Conservation (phyloP, 2,797 vertebrate genomes). For the Syncerus caffer region DNA sequence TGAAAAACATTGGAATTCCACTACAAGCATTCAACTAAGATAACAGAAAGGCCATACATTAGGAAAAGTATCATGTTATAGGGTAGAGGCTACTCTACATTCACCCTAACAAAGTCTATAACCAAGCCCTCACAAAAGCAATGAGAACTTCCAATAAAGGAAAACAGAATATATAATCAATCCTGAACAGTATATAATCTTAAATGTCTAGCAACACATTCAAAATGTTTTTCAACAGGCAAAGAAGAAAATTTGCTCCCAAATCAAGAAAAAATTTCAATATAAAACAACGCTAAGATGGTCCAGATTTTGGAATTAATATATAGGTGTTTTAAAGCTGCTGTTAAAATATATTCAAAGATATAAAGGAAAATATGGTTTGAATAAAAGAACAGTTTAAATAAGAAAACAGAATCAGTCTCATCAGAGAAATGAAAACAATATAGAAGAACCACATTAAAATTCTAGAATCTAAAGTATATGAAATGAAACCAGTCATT, state of each 20-base stretch:
- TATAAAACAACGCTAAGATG: neutral
- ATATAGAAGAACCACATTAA: neutral
- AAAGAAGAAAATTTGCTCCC: neutral
- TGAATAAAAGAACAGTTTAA: neutral
- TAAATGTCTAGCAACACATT: neutral
- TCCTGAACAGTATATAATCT: neutral
- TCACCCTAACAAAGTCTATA: neutral
- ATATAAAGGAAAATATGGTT: slow-evolving; percentile 13
- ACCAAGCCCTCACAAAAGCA: neutral
- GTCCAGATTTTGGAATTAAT: neutral
- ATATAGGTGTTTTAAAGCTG: slow-evolving; percentile 2
- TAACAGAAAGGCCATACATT: neutral
- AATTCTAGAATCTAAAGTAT: neutral
- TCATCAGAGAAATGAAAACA: slow-evolving; percentile 8
- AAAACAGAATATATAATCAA: neutral
- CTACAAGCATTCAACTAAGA: neutral
- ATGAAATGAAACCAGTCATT: neutral
- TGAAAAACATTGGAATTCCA: neutral
- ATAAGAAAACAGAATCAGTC: neutral
- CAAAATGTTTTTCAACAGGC: neutral
- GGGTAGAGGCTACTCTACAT: neutral
- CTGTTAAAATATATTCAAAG: neutral
- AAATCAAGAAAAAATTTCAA: neutral
- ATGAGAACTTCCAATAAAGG: neutral
- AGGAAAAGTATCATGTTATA: neutral